phyloP scores from a whole-genome alignment of 1,140 invertebrate genomes.

The Radopholus similis region DNA sequence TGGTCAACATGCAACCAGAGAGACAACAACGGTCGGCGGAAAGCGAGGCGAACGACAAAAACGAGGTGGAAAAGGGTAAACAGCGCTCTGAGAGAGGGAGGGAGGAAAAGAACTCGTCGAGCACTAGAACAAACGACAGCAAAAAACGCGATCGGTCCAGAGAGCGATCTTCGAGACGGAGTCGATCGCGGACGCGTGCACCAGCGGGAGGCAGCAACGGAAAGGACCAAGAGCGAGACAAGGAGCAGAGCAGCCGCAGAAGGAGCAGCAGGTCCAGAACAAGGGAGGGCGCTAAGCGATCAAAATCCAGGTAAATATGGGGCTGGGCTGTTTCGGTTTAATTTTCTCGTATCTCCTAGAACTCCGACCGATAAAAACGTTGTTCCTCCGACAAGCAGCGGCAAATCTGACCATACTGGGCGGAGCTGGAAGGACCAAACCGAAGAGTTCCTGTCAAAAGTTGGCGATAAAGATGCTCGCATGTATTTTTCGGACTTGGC shows the following conservation, averaged over 20 bases:
- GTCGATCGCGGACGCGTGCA: not conserved
- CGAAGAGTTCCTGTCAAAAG: too few species aligned
- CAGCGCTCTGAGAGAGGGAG: not conserved
- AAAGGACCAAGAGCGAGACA: not conserved
- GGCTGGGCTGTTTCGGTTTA: too few species aligned
- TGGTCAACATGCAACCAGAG: not conserved
- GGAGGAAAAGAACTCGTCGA: not conserved
- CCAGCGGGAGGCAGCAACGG: not conserved
- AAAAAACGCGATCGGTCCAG: conserved; percentile 2
- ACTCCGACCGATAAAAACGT: too few species aligned
- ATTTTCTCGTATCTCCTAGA: too few species aligned
- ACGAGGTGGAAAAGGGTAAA: not conserved
- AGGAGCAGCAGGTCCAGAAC: not conserved
- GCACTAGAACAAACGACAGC: not conserved
- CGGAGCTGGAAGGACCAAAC: too few species aligned
- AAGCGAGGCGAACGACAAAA: not conserved
- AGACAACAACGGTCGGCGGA: not conserved
- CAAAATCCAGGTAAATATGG: too few species aligned
- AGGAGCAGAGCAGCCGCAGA: not conserved
- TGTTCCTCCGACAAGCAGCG: too few species aligned
- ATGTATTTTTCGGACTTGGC: too few species aligned
- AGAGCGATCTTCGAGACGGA: not conserved
- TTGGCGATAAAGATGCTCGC: too few species aligned
- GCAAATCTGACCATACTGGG: too few species aligned
- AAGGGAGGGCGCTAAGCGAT: too few species aligned